Conservation (phyloP, 1,140 invertebrate genomes). For the Drosophila repleta region DNA sequence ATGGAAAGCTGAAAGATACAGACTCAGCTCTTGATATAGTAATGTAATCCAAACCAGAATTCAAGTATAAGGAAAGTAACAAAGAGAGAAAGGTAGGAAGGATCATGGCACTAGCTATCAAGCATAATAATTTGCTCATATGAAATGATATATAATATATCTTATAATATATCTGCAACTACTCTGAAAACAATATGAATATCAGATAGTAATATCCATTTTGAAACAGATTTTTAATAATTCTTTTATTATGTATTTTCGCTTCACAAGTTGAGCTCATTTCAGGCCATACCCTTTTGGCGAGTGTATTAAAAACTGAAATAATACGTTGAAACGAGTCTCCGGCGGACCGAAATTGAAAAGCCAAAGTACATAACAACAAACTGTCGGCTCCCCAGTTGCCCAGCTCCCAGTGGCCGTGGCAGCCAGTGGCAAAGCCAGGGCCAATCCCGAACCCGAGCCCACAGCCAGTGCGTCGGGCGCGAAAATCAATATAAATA, state of each 20-base stretch:
- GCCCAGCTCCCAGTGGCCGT: slow-evolving; percentile 8
- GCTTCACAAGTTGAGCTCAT: not conserved
- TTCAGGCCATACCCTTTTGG: slow-evolving; percentile 5
- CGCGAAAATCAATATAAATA: slow-evolving; percentile 82
- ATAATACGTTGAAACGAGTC: slow-evolving; percentile 60
- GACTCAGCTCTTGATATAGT: too few species aligned
- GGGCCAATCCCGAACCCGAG: not conserved
- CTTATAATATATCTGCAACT: too few species aligned
- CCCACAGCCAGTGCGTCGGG: slow-evolving; percentile 31
- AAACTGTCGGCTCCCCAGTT: slow-evolving; percentile 50
- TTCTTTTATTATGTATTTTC: too few species aligned
- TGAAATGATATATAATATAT: too few species aligned
- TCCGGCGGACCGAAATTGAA: slow-evolving; percentile 65
- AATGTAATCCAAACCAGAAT: too few species aligned
- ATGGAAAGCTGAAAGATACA: too few species aligned
- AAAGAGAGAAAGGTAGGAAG: too few species aligned
- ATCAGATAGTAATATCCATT: not conserved
- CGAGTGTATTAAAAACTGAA: slow-evolving; percentile 2
- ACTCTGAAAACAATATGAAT: not conserved
- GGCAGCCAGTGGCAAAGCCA: not conserved
- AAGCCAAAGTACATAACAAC: slow-evolving; percentile 81
- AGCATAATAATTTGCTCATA: too few species aligned
- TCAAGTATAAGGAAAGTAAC: too few species aligned
- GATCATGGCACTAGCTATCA: too few species aligned
- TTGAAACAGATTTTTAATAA: too few species aligned